Base-by-base conservation (phyloP, 2,888 invertebrate genomes). In the Rutpela maculata region DNA sequence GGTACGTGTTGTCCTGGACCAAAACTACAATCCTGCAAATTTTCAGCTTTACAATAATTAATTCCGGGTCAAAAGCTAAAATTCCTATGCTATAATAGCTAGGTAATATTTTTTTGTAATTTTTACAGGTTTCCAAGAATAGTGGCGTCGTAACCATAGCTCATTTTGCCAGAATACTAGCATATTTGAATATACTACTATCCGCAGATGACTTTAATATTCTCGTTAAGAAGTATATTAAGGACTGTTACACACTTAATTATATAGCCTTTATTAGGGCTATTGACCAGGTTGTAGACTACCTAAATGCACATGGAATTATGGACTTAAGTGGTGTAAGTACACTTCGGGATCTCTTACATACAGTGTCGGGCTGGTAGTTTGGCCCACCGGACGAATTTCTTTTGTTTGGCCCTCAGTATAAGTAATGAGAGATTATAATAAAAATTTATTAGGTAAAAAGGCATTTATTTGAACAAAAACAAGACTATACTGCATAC, bases 161-260 rank as follows among this genome's bases (percentile, higher is more conserved):
- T 0, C 96, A 96, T 89, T 95, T 96, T 87, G 93, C 93, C 0
- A 92, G 95, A 77, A 92, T 96, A 75, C 90, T 96, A 17, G 92
- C 93, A 85, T 95, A 94, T 88, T 90, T 95, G 85, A 93, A 94
- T 70, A 92, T 96, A 78, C 90, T 93, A 35, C 89, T 96, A 18
- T 93, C 94, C 0, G 91, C 94, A 1, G 93, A 94, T 18, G 96
- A 96, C 89, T 95, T 95, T 88, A 91, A 93, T 84, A 89, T 96
- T 63, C 90, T 96, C 15, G 91, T 96, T 74, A 94, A 95, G 84
- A 93, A 94, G 84, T 96, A 94, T 89, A 91, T 95, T 84, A 95
- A 94, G 87, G 94, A 95, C 88, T 93, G 93, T 1, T 95, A 95
- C 88, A 94, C 95, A 26, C 90, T 96, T 0, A 96, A 96, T 89